A percentile compares a stretch with the other conserved stretches of the same genome.
phyloP scores from a whole-genome alignment of 92 coral and sea anemone genomes.

The Montipora capitata region DNA sequence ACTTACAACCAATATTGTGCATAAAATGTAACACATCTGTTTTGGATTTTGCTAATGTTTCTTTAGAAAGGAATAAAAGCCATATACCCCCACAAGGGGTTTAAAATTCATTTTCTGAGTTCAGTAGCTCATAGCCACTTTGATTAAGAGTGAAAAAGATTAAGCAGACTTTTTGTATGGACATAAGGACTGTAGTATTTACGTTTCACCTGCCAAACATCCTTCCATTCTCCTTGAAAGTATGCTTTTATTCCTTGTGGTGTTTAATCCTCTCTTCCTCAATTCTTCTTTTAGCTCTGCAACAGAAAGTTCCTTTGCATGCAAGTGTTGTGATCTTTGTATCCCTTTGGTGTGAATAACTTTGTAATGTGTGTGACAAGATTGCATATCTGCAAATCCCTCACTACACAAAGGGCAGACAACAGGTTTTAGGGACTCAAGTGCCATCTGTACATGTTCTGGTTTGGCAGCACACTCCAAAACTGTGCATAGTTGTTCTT shows the following conservation, averaged over 20 bases:
- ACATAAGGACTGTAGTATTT: not conserved
- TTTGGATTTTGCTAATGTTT: not conserved
- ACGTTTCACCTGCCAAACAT: slow-evolving; percentile 13
- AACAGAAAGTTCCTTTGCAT: too few relatives aligned
- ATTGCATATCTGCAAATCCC: too few relatives aligned
- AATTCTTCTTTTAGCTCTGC: too few relatives aligned
- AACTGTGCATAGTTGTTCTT: too few relatives aligned
- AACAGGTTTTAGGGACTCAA: too few relatives aligned
- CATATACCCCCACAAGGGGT: not conserved
- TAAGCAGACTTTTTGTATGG: not conserved
- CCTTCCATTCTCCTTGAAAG: slow-evolving; percentile 3
- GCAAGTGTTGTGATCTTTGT: too few relatives aligned
- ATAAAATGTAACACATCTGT: not conserved
- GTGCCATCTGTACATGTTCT: too few relatives aligned
- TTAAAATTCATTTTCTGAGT: too few relatives aligned
- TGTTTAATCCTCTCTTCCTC: not conserved
- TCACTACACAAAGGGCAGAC: too few relatives aligned
- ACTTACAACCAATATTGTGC: not conserved
- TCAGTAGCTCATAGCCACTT: not conserved
- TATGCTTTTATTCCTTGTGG: not conserved
- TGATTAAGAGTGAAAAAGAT: not conserved
- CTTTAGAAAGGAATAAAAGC: not conserved
- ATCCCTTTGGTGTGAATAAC: too few relatives aligned
- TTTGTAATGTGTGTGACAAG: too few relatives aligned
- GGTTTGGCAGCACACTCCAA: too few relatives aligned